Evolutionary conservation across 2,888 invertebrate genomes (phyloP).

Genomic region (Panopea generosa): DNA sequence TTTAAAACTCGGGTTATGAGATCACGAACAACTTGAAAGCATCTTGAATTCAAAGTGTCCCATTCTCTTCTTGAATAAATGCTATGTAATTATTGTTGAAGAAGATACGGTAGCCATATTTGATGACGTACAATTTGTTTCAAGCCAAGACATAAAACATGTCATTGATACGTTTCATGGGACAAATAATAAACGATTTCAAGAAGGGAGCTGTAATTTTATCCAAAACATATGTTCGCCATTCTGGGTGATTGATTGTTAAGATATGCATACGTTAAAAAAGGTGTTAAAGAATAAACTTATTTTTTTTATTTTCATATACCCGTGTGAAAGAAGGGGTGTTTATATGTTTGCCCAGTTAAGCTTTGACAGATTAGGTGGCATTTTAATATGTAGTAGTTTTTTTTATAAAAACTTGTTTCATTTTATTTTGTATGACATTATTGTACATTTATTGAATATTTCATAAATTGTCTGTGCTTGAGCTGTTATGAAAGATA

Average conservation of each 20-base stretch:
- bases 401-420: too few species aligned
- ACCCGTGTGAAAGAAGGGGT: conserved; percentile 32
- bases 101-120: conserved; percentile 45
- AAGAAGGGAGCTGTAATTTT: conserved; percentile 41
- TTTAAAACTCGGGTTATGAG: too few species aligned
- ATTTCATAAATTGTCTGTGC: too few species aligned
- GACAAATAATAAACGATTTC: conserved; percentile 48
- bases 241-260: conserved; percentile 51
- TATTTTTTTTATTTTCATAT: conserved; percentile 19
- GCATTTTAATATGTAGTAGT: too few species aligned
- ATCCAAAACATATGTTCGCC: conserved; percentile 59
- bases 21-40: too few species aligned
- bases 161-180: conserved; percentile 32
- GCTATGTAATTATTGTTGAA: conserved; percentile 41
- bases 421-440: too few species aligned
- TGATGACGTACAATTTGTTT: conserved; percentile 40
- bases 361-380: too few species aligned
- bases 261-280: conserved; percentile 11
- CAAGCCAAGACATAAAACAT: conserved; percentile 31
- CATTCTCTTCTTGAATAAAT: neutral
- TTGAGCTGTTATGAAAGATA: too few species aligned
- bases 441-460: too few species aligned
- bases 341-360: too few species aligned
- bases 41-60: too few species aligned
- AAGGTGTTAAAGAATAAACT: conserved; percentile 16